Percentiles rank a stretch among this genome's conserved stretches.
phyloP scores from a whole-genome alignment of 2,797 vertebrate species.

The Paedocypris micromegethes region DNA sequence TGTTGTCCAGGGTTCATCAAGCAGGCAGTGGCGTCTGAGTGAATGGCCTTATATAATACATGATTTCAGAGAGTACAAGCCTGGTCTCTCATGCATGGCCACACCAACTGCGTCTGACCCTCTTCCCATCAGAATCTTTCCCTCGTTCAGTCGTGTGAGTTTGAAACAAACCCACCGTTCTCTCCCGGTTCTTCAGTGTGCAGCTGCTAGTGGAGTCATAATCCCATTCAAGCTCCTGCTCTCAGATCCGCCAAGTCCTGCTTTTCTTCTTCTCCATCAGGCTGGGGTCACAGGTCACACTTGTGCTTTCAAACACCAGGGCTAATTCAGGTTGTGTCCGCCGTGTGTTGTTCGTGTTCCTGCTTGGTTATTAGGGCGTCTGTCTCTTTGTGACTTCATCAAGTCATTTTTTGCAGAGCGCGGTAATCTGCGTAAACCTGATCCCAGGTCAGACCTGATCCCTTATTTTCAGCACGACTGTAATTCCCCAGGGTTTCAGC shows the following conservation, averaged over 20 bases:
- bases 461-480: neutral
- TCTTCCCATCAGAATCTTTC: conserved; percentile 21
- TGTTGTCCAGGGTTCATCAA: conserved; percentile 39
- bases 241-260: neutral
- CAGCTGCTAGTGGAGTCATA: conserved; percentile 20
- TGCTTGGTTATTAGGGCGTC: neutral
- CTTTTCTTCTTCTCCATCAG: neutral
- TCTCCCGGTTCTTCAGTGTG: conserved; percentile 9
- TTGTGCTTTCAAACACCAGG: conserved; percentile 10
- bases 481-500: neutral
- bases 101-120: conserved; percentile 38
- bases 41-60: conserved; percentile 44
- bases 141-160: conserved; percentile 12
- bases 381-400: neutral
- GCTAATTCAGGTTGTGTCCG: neutral
- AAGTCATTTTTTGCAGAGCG: conserved; percentile 16
- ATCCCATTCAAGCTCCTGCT: conserved; percentile 24
- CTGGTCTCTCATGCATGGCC: conserved; percentile 40
- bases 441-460: neutral
- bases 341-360: neutral
- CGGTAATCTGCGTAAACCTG: conserved; percentile 2
- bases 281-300: conserved; percentile 9
- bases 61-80: conserved; percentile 39
- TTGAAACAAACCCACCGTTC: conserved; percentile 7
- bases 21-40: conserved; percentile 38